Evolutionary conservation across 2,797 vertebrate species (phyloP).

Genomic region (Margarornis squamiger): DNA sequence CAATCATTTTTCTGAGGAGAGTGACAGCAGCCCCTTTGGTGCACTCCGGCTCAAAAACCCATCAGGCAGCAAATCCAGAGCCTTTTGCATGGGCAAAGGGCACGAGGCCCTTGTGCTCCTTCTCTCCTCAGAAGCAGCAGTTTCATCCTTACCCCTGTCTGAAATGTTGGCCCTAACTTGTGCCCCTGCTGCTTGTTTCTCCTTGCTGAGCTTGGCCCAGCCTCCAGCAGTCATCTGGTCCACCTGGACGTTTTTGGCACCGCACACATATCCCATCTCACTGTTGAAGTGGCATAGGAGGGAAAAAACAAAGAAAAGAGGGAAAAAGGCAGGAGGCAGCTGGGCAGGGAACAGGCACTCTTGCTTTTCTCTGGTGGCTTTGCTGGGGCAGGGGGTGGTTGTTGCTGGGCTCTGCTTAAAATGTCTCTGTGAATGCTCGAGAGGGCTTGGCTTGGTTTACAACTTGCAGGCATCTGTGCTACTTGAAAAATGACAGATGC

Average conservation of each 20-base stretch:
- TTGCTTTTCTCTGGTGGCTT: neutral
- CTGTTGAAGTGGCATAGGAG: neutral
- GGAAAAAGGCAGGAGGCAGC: neutral
- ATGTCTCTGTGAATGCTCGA: neutral
- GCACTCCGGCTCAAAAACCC: neutral
- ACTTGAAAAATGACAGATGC: constrained; percentile 37
- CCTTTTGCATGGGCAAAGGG: neutral
- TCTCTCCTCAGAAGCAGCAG: neutral
- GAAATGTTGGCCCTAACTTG: neutral
- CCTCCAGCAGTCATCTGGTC: neutral
- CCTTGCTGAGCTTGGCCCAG: neutral
- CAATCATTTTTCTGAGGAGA: neutral
- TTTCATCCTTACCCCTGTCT: neutral
- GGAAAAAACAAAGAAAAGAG: neutral
- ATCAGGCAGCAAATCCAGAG: neutral
- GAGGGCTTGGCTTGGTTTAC: constrained; percentile 1
- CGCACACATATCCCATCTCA: neutral
- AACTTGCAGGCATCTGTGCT: constrained; percentile 4
- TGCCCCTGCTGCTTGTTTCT: neutral
- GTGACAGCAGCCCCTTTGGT: neutral
- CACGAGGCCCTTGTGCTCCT: neutral
- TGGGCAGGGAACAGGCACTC: neutral
- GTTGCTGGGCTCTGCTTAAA: neutral
- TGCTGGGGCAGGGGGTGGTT: neutral
- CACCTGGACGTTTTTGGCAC: neutral